Base-by-base conservation (phyloP, 2,888 invertebrate species). In the Apamea sordens region DNA sequence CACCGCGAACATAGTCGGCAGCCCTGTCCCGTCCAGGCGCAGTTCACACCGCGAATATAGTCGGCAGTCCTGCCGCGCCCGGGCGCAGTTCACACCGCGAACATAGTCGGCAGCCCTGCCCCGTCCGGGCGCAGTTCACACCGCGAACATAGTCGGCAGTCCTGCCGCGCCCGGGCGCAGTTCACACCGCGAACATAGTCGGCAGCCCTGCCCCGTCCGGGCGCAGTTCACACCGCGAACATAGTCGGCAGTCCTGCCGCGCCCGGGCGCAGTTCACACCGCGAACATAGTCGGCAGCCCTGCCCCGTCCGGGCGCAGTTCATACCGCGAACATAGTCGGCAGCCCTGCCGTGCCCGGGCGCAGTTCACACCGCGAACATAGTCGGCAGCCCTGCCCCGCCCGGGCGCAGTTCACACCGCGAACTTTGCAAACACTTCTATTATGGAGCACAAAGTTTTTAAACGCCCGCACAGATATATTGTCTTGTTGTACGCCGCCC, bases 381-480 rank as follows among this genome's bases (percentile, higher is more conserved):
- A 24, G 70, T 10, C 32, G 61, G 47, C 86, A 76, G 32, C 82
- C 77, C 84, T 77, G 59, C 13, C 15, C 1, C 24, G 18, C 13
- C 44, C 24, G n/a, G 50, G 21, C 76, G 28, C 75, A 72, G 41
- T 56, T 65, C 69, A 36, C 72, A 18, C 69, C 68, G 82, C 72
- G 18, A 81, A 82, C 77, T 77, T 82, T 59, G 41, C 77, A 70
- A 82, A 76, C 72, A 75, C 44, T 75, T 82, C 59, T 65, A 73
- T 75, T 70, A 82, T 44, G 36, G 76, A 72, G 74, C 41, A 61
- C 15, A n/a, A 85, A 84, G 71, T 84, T 81, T 85, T 81, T 65
- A 81, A 84, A 68, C 85, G 74, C 50, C 50, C 69, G 41, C 47
- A 68, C 72, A 56, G 63, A 69, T 56, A 72, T 82, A 84, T 73